These are phyloP conservation scores for Drosophila malerkotliana DNA, from an alignment of 1,140 invertebrate species.

Conservation along the genomic window DNA sequence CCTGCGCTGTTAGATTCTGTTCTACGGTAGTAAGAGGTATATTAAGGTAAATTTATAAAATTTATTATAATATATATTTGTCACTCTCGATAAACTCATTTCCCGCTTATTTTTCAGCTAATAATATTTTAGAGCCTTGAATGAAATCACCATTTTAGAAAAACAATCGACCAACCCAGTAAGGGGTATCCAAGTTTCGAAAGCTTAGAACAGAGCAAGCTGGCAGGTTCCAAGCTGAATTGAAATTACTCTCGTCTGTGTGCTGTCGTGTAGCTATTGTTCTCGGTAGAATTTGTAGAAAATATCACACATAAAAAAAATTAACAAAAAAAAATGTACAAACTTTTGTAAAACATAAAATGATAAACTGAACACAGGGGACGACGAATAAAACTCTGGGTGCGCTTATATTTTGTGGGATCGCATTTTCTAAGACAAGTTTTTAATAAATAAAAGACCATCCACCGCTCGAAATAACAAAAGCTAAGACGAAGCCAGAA, in stretches of 20 bases:
- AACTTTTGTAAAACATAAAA: conserved; percentile 50
- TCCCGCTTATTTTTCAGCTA: too few relatives aligned
- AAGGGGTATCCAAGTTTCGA: conserved; percentile 1
- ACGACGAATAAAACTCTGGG: conserved; percentile 26
- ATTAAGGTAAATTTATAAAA: not conserved
- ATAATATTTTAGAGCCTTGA: not conserved
- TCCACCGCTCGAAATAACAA: not conserved
- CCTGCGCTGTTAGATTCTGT: conserved; percentile 3
- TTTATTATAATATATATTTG: too few relatives aligned
- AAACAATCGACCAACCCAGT: not conserved
- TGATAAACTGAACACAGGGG: conserved; percentile 34
- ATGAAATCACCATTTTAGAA: not conserved
- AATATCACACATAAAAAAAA: conserved; percentile 62
- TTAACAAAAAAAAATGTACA: conserved; percentile 67
- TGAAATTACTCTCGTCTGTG: conserved; percentile 42
- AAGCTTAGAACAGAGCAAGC: not conserved
- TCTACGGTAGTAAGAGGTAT: not conserved
- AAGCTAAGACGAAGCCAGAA: conserved; percentile 26
- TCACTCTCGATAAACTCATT: too few relatives aligned
- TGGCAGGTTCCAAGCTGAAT: conserved; percentile 24
- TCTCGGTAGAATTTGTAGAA: conserved; percentile 71
- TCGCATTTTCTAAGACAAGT: conserved; percentile 36
- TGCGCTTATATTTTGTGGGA: conserved; percentile 44
- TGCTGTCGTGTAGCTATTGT: conserved; percentile 52
- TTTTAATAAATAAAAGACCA: conserved; percentile 13